phyloP scores from a whole-genome alignment of 2,797 vertebrate species.

The Trachops cirrhosus region DNA sequence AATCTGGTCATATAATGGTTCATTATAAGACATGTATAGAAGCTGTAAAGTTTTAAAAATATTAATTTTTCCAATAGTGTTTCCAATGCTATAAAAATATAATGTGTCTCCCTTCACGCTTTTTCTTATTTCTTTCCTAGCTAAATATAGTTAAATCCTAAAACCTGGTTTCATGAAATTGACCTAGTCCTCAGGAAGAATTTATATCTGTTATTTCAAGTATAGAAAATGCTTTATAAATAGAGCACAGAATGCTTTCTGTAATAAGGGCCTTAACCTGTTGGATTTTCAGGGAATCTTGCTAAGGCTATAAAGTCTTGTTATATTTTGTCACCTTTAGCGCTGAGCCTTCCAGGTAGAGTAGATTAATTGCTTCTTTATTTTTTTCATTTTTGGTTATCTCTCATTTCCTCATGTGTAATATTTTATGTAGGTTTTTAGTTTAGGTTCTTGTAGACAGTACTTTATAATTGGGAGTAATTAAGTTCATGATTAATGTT shows the following conservation, averaged over 20 bases:
- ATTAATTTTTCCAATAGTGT: neutral
- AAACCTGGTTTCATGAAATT: neutral
- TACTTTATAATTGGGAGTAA: neutral
- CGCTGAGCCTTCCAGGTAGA: neutral
- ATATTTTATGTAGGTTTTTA: slow-evolving; percentile 22
- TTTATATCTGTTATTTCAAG: slow-evolving; percentile 4
- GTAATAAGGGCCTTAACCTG: neutral
- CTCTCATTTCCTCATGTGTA: neutral
- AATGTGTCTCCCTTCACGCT: neutral
- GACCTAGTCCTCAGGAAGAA: neutral
- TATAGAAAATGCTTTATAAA: neutral
- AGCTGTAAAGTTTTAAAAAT: neutral
- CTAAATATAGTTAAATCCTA: neutral
- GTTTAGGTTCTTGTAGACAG: neutral
- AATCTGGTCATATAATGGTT: neutral
- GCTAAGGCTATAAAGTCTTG: neutral
- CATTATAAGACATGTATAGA: neutral
- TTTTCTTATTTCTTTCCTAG: neutral
- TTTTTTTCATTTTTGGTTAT: neutral
- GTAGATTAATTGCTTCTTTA: neutral
- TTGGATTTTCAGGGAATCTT: slow-evolving; percentile 3
- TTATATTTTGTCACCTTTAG: neutral
- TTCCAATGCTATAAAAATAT: neutral
- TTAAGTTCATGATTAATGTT: neutral
- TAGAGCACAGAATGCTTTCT: neutral